These are phyloP conservation scores for Scophthalmus maximus DNA, from an alignment of 2,113 vertebrate species.

Conservation along the genomic window DNA sequence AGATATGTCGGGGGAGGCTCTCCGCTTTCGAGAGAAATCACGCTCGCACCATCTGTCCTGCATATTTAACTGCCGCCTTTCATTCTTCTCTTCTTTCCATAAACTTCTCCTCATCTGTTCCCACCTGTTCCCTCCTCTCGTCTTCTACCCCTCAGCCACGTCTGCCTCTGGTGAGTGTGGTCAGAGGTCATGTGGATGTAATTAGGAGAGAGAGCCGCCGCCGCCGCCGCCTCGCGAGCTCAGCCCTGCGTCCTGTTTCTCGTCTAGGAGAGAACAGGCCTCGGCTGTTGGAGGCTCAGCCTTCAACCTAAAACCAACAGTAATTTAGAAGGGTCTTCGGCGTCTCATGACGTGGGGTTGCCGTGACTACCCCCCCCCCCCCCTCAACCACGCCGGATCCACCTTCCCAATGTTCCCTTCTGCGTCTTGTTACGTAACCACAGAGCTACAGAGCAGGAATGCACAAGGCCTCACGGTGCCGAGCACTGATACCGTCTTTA, in stretches of 20 bases:
- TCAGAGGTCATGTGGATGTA: constrained; percentile 64
- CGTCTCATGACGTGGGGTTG: constrained; percentile 42
- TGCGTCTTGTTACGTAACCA: constrained; percentile 25
- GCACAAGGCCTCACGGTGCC: not conserved
- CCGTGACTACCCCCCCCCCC: constrained; percentile 3
- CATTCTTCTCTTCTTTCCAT: too few relatives aligned
- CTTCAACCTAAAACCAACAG: constrained; percentile 29
- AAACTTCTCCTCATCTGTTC: too few relatives aligned
- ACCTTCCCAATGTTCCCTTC: constrained; percentile 25
- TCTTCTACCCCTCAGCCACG: not conserved
- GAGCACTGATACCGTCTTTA: too few relatives aligned
- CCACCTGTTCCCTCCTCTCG: not conserved
- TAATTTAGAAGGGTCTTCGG: constrained; percentile 36
- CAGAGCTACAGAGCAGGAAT: constrained; percentile 13
- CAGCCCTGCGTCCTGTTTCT: constrained; percentile 65
- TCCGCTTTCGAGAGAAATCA: too few relatives aligned
- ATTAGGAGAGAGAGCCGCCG: constrained; percentile 64
- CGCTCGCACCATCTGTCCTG: too few relatives aligned
- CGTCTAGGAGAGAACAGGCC: constrained; percentile 57
- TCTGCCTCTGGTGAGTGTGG: constrained; percentile 40
- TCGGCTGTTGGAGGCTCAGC: constrained; percentile 34
- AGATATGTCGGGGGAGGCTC: too few relatives aligned
- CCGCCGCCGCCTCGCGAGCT: constrained; percentile 39
- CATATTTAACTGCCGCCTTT: too few relatives aligned
- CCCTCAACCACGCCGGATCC: not conserved